Evolutionary conservation across 1,140 invertebrate species (phyloP).

Genomic region (fruit fly (Drosophila melanogaster)): Release_6_plus_ISO1_MT NT_037436.4:5093501-5094000

Average conservation of each 20-base stretch:
- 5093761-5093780: conserved; percentile 18
- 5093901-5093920: too few species aligned
- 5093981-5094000: not conserved
- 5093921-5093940: too few species aligned
- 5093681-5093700: not conserved
- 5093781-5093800: conserved; percentile 19
- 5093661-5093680: conserved; percentile 21
- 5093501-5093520: conserved; percentile 6
- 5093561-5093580: conserved; percentile 42
- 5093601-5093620: not conserved
- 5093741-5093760: conserved; percentile 23
- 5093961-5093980: not conserved
- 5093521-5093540: conserved; percentile 3
- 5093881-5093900: not conserved
- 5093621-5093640: conserved; percentile 45
- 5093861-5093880: not conserved
- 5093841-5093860: not conserved
- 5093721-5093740: conserved; percentile 43
- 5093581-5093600: not conserved
- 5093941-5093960: not conserved
- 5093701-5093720: conserved; percentile 48
- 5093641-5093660: conserved; percentile 49
- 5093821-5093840: not conserved
- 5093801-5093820: not conserved
- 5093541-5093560: conserved; percentile 49